phyloP scores from a whole-genome alignment of 2,888 invertebrate genomes.

The Neoitamus cyanurus region DNA sequence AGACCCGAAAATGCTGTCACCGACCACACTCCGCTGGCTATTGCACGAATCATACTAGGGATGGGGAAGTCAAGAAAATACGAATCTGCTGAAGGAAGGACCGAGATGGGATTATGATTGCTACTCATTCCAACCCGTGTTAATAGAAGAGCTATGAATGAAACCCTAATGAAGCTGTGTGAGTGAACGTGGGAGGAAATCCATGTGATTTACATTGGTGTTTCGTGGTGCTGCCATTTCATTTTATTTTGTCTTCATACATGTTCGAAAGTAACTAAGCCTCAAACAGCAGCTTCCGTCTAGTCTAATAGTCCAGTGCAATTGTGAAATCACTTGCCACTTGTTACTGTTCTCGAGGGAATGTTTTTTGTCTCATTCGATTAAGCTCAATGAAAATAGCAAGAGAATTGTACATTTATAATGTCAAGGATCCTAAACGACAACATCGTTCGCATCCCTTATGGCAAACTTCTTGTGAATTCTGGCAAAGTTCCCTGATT shows the following conservation, averaged over 20 bases:
- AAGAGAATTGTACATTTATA: too few species aligned
- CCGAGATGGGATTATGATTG: not conserved
- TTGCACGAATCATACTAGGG: not conserved
- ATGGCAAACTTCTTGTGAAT: too few species aligned
- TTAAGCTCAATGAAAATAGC: too few species aligned
- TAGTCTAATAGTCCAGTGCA: too few species aligned
- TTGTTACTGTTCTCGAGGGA: too few species aligned
- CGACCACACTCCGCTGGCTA: not conserved
- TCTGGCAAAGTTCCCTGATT: too few species aligned
- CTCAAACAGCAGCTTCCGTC: too few species aligned
- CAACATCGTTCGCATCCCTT: too few species aligned
- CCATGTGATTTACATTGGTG: not conserved
- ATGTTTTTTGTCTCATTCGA: too few species aligned
- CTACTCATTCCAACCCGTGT: not conserved
- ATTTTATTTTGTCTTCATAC: not conserved
- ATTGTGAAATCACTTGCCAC: too few species aligned
- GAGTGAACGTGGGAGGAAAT: conserved; percentile 1
- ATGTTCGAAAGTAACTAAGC: not conserved
- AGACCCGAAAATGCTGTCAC: not conserved
- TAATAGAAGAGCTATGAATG: not conserved
- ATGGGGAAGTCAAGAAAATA: not conserved
- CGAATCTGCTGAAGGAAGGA: not conserved
- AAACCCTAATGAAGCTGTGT: not conserved
- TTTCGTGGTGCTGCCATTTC: not conserved
- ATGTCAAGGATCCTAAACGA: too few species aligned